Evolutionary conservation across 1,140 invertebrate species (phyloP).

Genomic region (Penaeus chinensis): DNA sequence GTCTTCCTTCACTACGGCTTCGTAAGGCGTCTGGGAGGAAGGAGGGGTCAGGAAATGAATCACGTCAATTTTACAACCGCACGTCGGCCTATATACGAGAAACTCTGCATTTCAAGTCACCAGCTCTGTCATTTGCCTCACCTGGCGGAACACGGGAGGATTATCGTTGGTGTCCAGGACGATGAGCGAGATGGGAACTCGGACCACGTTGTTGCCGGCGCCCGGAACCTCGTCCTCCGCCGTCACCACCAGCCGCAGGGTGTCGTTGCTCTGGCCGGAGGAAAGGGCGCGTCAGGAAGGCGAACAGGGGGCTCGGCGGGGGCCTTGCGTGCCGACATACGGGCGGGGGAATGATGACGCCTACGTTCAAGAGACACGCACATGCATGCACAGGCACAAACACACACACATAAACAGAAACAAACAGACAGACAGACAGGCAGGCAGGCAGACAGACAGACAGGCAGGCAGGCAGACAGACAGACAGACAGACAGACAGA

Average conservation of each 20-base stretch:
- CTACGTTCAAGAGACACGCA: not conserved
- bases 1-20: conserved; percentile 83
- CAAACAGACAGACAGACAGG: no score
- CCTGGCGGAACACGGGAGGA: conserved; percentile 82
- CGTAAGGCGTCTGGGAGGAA: conserved; percentile 77
- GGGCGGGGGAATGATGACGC: no score
- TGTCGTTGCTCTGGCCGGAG: conserved; percentile 77
- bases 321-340: no score
- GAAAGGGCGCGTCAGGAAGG: conserved; percentile 24
- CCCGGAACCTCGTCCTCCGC: conserved; percentile 81
- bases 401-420: no score
- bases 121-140: conserved; percentile 67
- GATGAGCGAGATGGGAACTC: conserved; percentile 83
- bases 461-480: not conserved
- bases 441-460: not conserved
- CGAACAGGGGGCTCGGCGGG: no score
- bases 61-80: not conserved
- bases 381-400: not conserved
- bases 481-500: not conserved
- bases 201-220: conserved; percentile 80
- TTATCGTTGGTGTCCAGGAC: conserved; percentile 91
- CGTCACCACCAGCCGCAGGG: conserved; percentile 80
- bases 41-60: no score
- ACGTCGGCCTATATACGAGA: not conserved
- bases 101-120: not conserved